A percentile compares a stretch with the other conserved stretches of the same genome.
phyloP scores from a whole-genome alignment of 2,888 invertebrate genomes.

The Nymphalis urticae region DNA sequence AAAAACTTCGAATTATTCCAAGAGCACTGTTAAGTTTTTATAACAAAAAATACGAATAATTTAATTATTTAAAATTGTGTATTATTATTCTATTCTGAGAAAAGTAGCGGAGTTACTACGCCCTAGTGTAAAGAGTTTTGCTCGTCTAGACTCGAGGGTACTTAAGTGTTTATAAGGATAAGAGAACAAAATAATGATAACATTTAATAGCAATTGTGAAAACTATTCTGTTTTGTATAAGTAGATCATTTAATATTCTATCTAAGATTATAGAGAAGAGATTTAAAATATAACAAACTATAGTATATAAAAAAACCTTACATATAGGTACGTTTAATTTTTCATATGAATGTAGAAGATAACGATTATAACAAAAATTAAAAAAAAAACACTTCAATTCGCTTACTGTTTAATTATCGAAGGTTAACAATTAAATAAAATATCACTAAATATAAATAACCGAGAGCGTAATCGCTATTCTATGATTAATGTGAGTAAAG shows the following conservation, averaged over 20 bases:
- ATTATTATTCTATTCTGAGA: background rate
- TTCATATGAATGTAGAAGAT: no score
- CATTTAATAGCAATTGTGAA: conserved; percentile 5
- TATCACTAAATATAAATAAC: background rate
- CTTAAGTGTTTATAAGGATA: conserved; percentile 8
- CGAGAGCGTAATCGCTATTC: conserved; percentile 17
- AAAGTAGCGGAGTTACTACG: background rate
- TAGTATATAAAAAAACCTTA: no score
- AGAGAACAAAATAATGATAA: conserved; percentile 7
- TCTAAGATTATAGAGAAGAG: background rate
- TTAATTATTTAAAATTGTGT: background rate
- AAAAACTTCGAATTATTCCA: no score
- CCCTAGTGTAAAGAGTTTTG: conserved; percentile 4
- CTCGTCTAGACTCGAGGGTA: background rate
- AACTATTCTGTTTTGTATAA: conserved; percentile 1
- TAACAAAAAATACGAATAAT: background rate
- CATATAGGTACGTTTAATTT: no score
- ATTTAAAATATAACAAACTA: no score
- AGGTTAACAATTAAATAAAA: background rate
- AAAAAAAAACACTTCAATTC: no score
- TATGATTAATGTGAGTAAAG: conserved; percentile 26
- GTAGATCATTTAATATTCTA: background rate
- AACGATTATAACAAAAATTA: no score
- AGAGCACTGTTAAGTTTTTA: no score
- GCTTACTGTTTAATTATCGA: no score